Base-by-base conservation (phyloP, 2,113 vertebrate genomes). In the Eupsittula cactorum region DNA sequence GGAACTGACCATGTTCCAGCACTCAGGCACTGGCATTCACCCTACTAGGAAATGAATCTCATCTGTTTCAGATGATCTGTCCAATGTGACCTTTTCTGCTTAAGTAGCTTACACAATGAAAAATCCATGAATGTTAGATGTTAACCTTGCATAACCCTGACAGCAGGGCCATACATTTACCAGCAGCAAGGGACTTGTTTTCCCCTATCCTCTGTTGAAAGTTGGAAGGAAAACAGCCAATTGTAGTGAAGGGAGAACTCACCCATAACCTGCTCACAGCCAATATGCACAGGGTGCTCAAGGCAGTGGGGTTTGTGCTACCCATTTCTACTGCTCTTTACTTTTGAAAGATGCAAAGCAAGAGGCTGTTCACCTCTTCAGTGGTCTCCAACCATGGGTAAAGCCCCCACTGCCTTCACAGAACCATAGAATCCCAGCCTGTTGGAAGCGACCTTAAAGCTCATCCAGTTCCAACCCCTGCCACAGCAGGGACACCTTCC, bases 71-170 rank as follows among this genome's bases (percentile, higher is more conserved):
- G 49, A 55, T 59, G 8, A 69, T 46, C 11, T 67, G 42, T 73
- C 80, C 79, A 70, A n/a, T 16, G 37, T 81, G 92, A 94, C 80
- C 82, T 94, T 84, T 93, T 75, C 86, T 68, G 65, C 50, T 67
- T 28, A 70, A 94, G 25, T 18, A 86, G 82, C 46, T 96, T 96
- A 83, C 95, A 94, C 64, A 94, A 92, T 1, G 3, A 49, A 70
- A 74, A 86, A 59, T 53, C 52, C 76, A 86, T 24, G 13, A 63
- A 74, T 24, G 31, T 42, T 86, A 46, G 65, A 59, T 25, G 59
- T 15, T 88, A 4, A 69, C 69, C 60, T 95, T 95, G 91, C 94
- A 91, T 55, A 95, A 96, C 46, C 62, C 85, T 50, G 46, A 70
- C 65, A 75, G 31, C 11, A 50, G 42, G 31, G 29, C 28, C 28